Evolutionary conservation across 2,888 invertebrate species (phyloP), one percentile per base, ranked within the genome.

Genomic region (Schizaphis graminum): DNA sequence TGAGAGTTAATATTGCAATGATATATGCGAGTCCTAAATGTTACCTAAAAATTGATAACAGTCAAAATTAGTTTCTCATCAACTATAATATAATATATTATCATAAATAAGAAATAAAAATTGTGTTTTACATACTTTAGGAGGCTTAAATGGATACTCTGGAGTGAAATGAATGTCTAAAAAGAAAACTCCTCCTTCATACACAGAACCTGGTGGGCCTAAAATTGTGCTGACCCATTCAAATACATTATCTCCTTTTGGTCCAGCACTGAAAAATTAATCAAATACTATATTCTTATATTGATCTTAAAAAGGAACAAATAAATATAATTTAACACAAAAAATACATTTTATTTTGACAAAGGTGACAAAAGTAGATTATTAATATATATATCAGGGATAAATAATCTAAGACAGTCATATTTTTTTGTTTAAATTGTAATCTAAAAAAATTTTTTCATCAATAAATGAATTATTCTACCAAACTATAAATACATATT

Each of bases 1-100:
- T 99, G 99, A 96, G 98, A 99, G 97, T 99, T 99, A 96, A 99
- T 99, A 97, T 99, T 99, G 97, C 99, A 99, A 96, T 99, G 99
- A 96, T 99, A 99, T 96, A 99, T 99, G 96, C 99, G 97, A 95
- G 99, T 99, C 95, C 98, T 97, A 97, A 99, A 99, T 96, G 98
- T 98, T 94, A 98, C 98, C 97, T 97, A 96, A n/a, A 96, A 96
- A 94, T 95, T 85, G 91, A 94, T 84, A 95, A 95, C 0, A 87
- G 35, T 57, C 91, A 91, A 84, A 67, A 91, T 84, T 85, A 86
- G 35, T 88, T 87, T 93, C 28, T 28, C 28, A 26, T 10, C 67
- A 35, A 49, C n/a, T 11, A 35, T 53, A 35, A 77, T 77, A 44
- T 44, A 44, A 44, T 44, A 44, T 35, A 77, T 67, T 86, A n/a